phyloP scores from a whole-genome alignment of 2,113 vertebrate species.

The Tetraodon nigroviridis region DNA sequence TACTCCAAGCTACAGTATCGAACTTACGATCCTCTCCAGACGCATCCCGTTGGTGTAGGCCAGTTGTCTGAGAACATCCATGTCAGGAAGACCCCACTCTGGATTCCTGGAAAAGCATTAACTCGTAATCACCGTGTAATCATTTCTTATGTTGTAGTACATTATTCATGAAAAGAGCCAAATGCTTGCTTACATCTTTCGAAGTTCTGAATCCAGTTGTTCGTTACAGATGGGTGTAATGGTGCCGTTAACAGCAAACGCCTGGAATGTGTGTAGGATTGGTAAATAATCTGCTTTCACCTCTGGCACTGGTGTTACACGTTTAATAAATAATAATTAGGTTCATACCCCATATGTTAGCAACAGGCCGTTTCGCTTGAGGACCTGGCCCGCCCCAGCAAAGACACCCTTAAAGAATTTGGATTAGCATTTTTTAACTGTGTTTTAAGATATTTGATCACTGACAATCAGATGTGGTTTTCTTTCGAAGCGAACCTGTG shows the following conservation, averaged over 20 bases:
- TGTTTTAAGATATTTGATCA: neutral
- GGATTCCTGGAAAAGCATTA: constrained; percentile 60
- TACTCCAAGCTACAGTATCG: neutral
- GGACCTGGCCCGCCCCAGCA: constrained; percentile 64
- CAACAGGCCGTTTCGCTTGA: constrained; percentile 65
- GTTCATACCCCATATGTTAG: constrained; percentile 69
- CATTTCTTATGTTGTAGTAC: neutral
- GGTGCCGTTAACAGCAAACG: constrained; percentile 72
- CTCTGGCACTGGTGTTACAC: neutral
- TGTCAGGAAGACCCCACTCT: constrained; percentile 75
- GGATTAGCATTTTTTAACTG: neutral
- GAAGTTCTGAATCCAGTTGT: constrained; percentile 63
- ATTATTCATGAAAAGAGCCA: neutral
- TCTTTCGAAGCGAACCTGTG: constrained; percentile 45
- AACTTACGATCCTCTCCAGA: constrained; percentile 70
- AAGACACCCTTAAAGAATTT: constrained; percentile 59
- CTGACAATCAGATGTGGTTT: neutral
- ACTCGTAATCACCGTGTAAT: neutral
- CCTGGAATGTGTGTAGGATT: constrained; percentile 40
- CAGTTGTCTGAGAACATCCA: constrained; percentile 70
- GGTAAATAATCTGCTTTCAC: neutral
- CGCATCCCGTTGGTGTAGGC: constrained; percentile 61
- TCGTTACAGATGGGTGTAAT: constrained; percentile 69
- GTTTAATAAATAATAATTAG: neutral
- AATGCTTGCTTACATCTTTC: constrained; percentile 47